Base-by-base conservation (phyloP, 2,113 vertebrate genomes). In the Oxyura jamaicensis region DNA sequence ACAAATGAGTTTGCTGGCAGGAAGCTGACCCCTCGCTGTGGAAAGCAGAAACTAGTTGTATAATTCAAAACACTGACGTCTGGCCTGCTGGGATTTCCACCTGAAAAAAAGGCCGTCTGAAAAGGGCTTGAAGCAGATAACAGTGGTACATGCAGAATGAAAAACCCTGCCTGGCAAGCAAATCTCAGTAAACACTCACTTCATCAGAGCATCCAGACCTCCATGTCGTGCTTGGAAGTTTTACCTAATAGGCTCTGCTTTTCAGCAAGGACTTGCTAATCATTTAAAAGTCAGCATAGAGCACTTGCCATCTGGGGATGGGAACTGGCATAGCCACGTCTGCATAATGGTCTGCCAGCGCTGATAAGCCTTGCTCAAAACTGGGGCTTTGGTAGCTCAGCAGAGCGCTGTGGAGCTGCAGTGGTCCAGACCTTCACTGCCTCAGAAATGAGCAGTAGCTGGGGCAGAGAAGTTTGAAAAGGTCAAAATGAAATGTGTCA, bases 1-100 rank as follows among this genome's bases (percentile, higher is more conserved):
- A 95, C 93, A 93, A 96, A 97, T 95, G 83, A 93, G 86, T 91
- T 94, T 83, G 74, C 92, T 93, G 91, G 92, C 86, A 85, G 96
- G 92, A 74, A 89, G 53, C 74, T 96, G 83, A 92, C 86, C 81
- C 81, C 86, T 95, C 63, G 5, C 93, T 50, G 88, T 44, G 73
- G 77, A 93, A 89, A 83, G 71, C 66, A 94, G 74, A 87, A 85
- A 55, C 41, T 42, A 76, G 66, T 35, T 97, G 84, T 92, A 44
- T 84, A 92, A 93, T 92, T 93, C 88, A 83, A 85, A 95, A 76
- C 63, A 63, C 35, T 1, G 1, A 59, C 0, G 22, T 83, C 55
- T 86, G 83, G 48, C 73, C 83, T 82, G 72, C 39, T 82, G 91
- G 86, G 86, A 75, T 66, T 93, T 85, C 71, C 77, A 83, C 55